A percentile compares a stretch with the other conserved stretches of the same genome.
Conservation (phyloP, 2,797 vertebrate species). For the Melanogrammus aeglefinus region DNA sequence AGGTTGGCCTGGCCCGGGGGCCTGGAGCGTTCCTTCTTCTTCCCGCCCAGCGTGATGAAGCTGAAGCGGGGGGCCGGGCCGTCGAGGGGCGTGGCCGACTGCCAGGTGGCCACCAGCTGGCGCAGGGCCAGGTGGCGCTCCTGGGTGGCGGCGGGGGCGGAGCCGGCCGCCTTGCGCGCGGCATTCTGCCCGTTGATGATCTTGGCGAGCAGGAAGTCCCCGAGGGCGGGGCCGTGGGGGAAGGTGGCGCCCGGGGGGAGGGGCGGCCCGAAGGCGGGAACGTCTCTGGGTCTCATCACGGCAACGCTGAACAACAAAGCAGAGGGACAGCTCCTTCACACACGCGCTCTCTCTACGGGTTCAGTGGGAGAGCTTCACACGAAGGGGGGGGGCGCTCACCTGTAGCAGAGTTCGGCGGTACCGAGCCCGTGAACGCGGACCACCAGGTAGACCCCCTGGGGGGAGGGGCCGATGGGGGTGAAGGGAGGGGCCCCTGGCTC, state of each 20-base stretch:
- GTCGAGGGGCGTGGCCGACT: slow-evolving; percentile 80
- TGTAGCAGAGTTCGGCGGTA: slow-evolving; percentile 81
- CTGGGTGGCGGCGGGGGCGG: slow-evolving; percentile 80
- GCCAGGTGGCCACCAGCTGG: slow-evolving; percentile 82
- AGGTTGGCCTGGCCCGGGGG: slow-evolving; percentile 79
- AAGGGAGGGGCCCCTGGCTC: slow-evolving; percentile 85
- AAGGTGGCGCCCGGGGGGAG: slow-evolving; percentile 85
- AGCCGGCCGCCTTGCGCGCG: slow-evolving; percentile 81
- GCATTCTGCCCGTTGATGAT: slow-evolving; percentile 85
- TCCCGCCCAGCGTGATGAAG: slow-evolving; percentile 83
- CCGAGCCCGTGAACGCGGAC: slow-evolving; percentile 82
- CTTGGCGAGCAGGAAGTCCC: slow-evolving; percentile 87
- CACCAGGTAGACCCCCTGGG: slow-evolving; percentile 85
- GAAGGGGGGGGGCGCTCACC: slow-evolving; percentile 21
- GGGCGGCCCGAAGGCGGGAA: slow-evolving; percentile 82
- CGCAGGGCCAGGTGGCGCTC: slow-evolving; percentile 84
- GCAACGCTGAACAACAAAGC: slow-evolving; percentile 69
- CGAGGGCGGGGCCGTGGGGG: slow-evolving; percentile 83
- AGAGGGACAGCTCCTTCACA: background rate
- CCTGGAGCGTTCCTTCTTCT: slow-evolving; percentile 80
- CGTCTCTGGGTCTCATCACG: slow-evolving; percentile 83
- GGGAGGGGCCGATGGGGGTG: slow-evolving; percentile 85
- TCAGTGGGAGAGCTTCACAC: background rate
- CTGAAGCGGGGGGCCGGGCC: slow-evolving; percentile 77
- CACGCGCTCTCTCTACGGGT: background rate